Percentiles rank a stretch among this genome's conserved stretches.
These are phyloP conservation scores for Lordiphosa mommai DNA, from an alignment of 1,140 invertebrate species.

Conservation along the genomic window DNA sequence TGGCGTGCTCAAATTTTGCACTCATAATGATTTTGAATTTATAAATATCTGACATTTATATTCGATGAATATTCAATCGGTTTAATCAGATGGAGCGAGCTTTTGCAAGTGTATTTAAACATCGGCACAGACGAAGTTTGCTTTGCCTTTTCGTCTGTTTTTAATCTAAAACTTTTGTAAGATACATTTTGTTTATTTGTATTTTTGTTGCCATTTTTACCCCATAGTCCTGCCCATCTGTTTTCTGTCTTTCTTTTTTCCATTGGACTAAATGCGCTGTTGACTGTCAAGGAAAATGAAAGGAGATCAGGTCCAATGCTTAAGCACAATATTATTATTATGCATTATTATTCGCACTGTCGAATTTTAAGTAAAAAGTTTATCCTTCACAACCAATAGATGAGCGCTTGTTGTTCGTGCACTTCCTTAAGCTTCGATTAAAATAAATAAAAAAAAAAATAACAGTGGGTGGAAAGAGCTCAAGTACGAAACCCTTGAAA, in stretches of 20 bases:
- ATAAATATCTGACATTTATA: too few relatives aligned
- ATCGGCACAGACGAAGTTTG: too few relatives aligned
- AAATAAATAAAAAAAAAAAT: not conserved
- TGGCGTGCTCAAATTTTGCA: too few relatives aligned
- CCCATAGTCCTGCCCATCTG: constrained; percentile 13
- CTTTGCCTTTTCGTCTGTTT: too few relatives aligned
- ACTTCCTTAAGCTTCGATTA: constrained; percentile 47
- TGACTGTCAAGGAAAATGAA: not conserved
- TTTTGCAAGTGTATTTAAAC: too few relatives aligned
- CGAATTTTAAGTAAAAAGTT: constrained; percentile 56
- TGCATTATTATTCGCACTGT: constrained; percentile 39
- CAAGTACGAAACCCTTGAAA: constrained; percentile 34
- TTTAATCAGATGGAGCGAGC: too few relatives aligned
- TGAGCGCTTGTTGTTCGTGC: constrained; percentile 20
- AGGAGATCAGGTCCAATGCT: constrained; percentile 12
- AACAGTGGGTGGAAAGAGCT: constrained; percentile 9
- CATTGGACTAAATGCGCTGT: not conserved
- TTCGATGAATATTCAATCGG: too few relatives aligned
- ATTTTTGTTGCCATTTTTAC: not conserved
- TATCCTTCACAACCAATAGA: constrained; percentile 16
- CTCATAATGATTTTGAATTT: too few relatives aligned
- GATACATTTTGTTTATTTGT: not conserved
- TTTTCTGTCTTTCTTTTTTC: constrained; percentile 2
- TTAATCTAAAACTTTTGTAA: too few relatives aligned
- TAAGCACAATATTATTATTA: constrained; percentile 49